Base-by-base conservation (phyloP, 2,888 invertebrate genomes). In the Axea sp. region DNA sequence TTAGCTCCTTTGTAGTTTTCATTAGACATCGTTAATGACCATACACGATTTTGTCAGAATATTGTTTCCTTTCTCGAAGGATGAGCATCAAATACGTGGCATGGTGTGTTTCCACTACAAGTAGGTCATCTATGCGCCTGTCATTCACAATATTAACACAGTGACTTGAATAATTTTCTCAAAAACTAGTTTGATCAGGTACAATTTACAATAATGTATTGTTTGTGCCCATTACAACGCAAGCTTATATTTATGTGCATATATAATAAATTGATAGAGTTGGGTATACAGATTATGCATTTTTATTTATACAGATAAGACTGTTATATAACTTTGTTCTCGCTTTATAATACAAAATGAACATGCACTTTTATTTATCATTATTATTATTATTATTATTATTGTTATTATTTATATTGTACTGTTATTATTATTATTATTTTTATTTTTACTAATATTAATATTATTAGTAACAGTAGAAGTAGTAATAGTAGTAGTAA, bases 1-100 rank as follows among this genome's bases (percentile, higher is more conserved):
- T 78, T 82, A 9, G 80, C 80, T 24, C 71, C 71, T 60, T 80
- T 77, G 41, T 57, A 17, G 51, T 37, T 62, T 47, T 80, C 77
- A 53, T 75, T 78, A 67, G 77, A 78, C 78, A 77, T 77, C 12
- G 37, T 35, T 8, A 51, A 30, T 15, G 4, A 17, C 31, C 35
- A 43, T 11, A 22, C 30, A 43, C 37, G 43, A 30, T 69, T 41
- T 39, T 62, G 45, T 69, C 47, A 55, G 47, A 45, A 30, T 39
- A 53, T 43, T 39, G 45, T 51, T 41, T 22, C 26, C 62, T 71
- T 71, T 71, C 71, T 60, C 45, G 33, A 51, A 45, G 31, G 59
- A 53, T 39, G 45, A 62, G 24, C 62, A 37, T 51, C 51, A 60
- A 53, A 47, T 62, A 69, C 62, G 62, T 69, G 60, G 69, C 69